Percentiles rank a stretch among this genome's conserved stretches.
These are phyloP conservation scores for Sympetrum striolatum DNA, from an alignment of 2,888 invertebrate genomes.

Conservation along the genomic window DNA sequence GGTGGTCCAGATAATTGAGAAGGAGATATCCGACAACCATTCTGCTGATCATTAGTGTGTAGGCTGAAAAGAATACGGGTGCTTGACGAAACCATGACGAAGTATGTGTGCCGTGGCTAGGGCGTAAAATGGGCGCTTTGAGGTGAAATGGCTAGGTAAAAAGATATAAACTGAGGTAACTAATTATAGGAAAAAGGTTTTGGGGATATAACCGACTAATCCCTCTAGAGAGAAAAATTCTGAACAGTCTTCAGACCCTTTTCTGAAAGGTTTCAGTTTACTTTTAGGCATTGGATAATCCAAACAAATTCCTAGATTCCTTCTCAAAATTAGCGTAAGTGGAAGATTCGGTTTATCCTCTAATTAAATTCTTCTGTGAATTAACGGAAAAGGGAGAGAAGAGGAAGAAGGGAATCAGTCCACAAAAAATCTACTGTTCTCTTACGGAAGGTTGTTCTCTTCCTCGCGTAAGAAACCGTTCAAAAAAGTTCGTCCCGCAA, in stretches of 20 bases:
- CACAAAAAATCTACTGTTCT: no score
- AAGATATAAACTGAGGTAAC: slow-evolving; percentile 5
- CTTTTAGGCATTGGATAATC: no score
- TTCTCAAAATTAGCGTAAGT: no score
- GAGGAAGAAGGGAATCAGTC: no score
- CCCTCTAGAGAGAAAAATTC: slow-evolving; percentile 32
- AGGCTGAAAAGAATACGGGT: not conserved
- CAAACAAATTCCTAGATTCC: no score
- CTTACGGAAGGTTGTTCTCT: no score
- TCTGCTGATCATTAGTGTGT: not conserved
- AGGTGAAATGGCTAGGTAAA: slow-evolving; percentile 1
- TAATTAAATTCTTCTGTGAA: no score
- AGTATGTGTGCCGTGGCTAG: not conserved
- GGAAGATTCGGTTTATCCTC: no score
- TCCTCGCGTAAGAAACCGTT: no score
- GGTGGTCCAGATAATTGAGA: not conserved
- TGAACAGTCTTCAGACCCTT: not conserved
- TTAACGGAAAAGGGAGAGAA: no score
- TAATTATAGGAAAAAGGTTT: slow-evolving; percentile 28
- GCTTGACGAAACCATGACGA: not conserved
- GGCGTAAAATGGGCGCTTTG: not conserved
- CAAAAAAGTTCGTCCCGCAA: no score
- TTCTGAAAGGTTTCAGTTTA: no score
- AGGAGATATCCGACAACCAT: not conserved
- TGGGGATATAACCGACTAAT: slow-evolving; percentile 23